Evolutionary conservation across 2,888 invertebrate species (phyloP), one percentile per base, ranked within the genome.

Genomic region (Buathra laborator): DNA sequence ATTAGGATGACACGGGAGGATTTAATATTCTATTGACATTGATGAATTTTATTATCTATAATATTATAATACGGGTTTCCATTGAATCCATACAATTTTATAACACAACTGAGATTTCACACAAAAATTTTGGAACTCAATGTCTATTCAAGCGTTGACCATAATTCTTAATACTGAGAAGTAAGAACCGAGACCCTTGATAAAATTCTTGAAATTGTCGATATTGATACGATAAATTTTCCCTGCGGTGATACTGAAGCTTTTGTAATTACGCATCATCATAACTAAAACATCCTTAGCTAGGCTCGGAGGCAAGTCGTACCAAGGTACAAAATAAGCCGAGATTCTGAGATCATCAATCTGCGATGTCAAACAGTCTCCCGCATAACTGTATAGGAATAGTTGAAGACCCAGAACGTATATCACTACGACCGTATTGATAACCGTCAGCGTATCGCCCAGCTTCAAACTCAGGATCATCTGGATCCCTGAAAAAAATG

Each of bases 311-410:
- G 86, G 64, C 64, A 84, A 76, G 16, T 85, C 66, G 59, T 83
- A 82, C 88, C 88, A 88, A 2, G 68, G 68, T 44, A 70, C 62
- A 24, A 75, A 82, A 56, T 87, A 88, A 14, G 84, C 80, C 0
- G 87, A 84, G 12, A 78, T 56, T 10, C 66, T 59, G 32, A 87
- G 68, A 59, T 78, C 76, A 0, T 59, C 68, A 4, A 84, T 80
- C 56, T 82, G 75, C 44, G 81, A 82, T 10, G 86, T 82, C 16
- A 88, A 74, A 64, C 86, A 72, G 62, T 87, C 87, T 0, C 87
- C 88, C 10, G 86, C 88, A 24, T 85, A 88, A 56, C 84, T 76
- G 82, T 86, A 88, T 43, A 87, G 67, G 53, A 82, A 88, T 1
- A 88, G 56, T 51, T 88, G 86, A 2, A 86, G 59, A 32, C 67